Percentiles rank a stretch among this genome's conserved stretches.
Conservation (phyloP, 2,113 vertebrate genomes). For the Lanius ludovicianus region DNA sequence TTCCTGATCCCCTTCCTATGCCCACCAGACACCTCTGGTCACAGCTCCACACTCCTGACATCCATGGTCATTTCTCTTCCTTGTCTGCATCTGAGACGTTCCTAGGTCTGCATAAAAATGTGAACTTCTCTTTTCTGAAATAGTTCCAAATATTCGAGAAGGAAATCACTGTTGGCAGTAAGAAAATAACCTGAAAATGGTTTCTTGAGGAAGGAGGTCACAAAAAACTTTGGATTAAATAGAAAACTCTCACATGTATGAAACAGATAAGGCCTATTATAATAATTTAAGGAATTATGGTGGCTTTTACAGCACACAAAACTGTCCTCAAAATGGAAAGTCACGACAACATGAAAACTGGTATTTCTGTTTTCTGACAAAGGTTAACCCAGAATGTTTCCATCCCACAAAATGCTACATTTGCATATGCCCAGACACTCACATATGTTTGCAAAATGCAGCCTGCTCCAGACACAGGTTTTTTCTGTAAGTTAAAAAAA, state of each 20-base stretch:
- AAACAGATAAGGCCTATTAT: not conserved
- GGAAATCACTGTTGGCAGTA: not conserved
- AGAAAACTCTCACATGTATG: not conserved
- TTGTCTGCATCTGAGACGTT: not conserved
- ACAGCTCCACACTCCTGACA: not conserved
- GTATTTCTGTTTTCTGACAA: not conserved
- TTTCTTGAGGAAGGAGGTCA: not conserved
- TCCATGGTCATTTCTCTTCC: not conserved
- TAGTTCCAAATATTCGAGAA: not conserved
- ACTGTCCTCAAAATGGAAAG: not conserved
- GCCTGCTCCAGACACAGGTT: not conserved
- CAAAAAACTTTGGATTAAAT: not conserved
- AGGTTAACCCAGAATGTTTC: not conserved
- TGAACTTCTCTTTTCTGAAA: not conserved
- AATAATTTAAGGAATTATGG: not conserved
- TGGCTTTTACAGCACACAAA: not conserved
- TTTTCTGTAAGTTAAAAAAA: not conserved
- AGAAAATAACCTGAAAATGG: not conserved
- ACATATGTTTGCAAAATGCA: conserved; percentile 24
- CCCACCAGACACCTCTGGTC: not conserved
- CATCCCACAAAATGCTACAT: conserved; percentile 47
- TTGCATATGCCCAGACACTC: conserved; percentile 24
- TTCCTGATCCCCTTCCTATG: not conserved
- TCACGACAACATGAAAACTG: not conserved
- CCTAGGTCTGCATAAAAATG: not conserved